Conservation (phyloP, 2,797 vertebrate genomes). For the Ctenopoma multispine region DNA sequence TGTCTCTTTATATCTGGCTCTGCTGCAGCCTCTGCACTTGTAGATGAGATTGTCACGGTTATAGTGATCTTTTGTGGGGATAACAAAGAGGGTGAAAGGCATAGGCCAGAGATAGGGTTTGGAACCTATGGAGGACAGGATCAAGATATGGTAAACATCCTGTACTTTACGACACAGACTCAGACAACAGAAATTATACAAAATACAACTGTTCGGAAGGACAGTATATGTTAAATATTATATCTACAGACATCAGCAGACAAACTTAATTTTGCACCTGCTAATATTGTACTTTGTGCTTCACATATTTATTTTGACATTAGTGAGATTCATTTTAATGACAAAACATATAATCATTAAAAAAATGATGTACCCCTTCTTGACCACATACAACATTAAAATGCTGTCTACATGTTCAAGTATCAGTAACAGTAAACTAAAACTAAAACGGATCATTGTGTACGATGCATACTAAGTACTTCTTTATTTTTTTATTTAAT, state of each 20-base stretch:
- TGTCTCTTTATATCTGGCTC: constrained; percentile 66
- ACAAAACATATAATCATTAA: background rate
- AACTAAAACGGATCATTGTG: no score
- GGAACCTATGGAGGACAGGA: constrained; percentile 41
- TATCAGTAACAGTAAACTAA: background rate
- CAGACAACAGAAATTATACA: constrained; percentile 21
- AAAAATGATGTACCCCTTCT: background rate
- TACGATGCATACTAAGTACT: no score
- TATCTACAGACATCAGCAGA: no score
- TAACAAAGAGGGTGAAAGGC: constrained; percentile 68
- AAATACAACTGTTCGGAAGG: constrained; percentile 6
- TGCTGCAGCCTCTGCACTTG: constrained; percentile 55
- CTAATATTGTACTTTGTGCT: background rate
- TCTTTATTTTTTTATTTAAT: no score
- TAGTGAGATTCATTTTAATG: background rate
- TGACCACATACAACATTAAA: background rate
- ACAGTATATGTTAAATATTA: constrained; percentile 3
- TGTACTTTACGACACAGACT: constrained; percentile 35
- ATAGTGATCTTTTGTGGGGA: constrained; percentile 71
- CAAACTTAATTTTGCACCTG: background rate
- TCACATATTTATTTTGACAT: background rate
- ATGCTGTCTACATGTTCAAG: constrained; percentile 3
- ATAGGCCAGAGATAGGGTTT: constrained; percentile 47
- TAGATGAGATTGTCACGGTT: constrained; percentile 80
- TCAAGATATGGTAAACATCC: constrained; percentile 62